Percentiles rank a stretch among this genome's conserved stretches.
Conservation (phyloP, 2,797 vertebrate genomes). For the Neoniphon sammara region DNA sequence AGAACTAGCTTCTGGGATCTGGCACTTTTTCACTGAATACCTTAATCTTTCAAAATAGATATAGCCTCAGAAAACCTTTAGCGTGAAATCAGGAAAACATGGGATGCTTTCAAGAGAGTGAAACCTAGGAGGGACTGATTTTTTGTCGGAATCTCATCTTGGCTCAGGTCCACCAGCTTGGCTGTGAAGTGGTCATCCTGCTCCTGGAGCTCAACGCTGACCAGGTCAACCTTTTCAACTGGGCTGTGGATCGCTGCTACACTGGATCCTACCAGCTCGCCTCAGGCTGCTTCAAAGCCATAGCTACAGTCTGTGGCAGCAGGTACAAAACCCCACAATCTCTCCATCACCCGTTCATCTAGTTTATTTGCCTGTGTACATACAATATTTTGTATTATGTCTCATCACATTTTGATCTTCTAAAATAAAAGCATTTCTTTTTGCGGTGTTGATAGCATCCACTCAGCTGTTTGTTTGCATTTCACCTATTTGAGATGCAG, state of each 20-base stretch:
- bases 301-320: slow-evolving; percentile 95
- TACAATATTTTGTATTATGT: neutral
- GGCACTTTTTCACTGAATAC: slow-evolving; percentile 3
- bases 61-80: slow-evolving; percentile 13
- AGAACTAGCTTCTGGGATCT: slow-evolving; percentile 29
- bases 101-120: neutral
- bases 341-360: neutral
- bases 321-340: slow-evolving; percentile 81
- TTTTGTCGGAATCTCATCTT: slow-evolving; percentile 7
- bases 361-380: neutral
- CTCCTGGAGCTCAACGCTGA: slow-evolving; percentile 95
- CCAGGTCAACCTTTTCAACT: slow-evolving; percentile 97
- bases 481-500: neutral
- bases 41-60: slow-evolving; percentile 22
- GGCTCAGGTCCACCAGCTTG: slow-evolving; percentile 93
- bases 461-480: neutral
- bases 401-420: neutral
- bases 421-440: neutral
- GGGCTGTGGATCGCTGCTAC: slow-evolving; percentile 98
- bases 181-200: slow-evolving; percentile 95
- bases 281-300: slow-evolving; percentile 98
- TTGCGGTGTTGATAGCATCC: neutral
- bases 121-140: neutral
- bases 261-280: slow-evolving; percentile 96
- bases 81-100: neutral